Evolutionary conservation across 2,113 vertebrate species (phyloP).

Genomic region (Carollia perspicillata): DNA sequence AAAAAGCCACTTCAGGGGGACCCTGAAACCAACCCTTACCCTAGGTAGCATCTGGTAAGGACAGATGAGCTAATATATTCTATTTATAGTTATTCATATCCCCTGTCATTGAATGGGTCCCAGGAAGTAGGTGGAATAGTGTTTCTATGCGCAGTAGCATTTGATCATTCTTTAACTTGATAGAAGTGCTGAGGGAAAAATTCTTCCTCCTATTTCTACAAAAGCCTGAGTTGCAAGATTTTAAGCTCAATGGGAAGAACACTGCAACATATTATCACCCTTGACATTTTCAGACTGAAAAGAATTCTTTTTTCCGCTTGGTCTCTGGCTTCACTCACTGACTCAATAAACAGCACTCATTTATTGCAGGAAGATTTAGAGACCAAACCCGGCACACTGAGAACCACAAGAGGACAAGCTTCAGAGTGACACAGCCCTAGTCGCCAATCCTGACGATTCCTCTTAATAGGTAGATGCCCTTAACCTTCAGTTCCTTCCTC

Average conservation of each 20-base stretch:
- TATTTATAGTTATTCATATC: not conserved
- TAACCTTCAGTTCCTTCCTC: not conserved
- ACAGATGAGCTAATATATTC: not conserved
- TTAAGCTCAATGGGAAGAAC: not conserved
- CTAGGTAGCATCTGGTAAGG: not conserved
- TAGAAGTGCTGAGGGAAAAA: not conserved
- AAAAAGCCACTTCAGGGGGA: not conserved
- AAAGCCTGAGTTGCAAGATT: not conserved
- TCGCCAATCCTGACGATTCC: not conserved
- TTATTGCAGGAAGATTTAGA: slow-evolving; percentile 59
- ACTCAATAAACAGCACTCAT: slow-evolving; percentile 43
- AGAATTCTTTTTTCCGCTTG: slow-evolving; percentile 34
- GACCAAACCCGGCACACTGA: slow-evolving; percentile 12
- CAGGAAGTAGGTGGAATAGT: not conserved
- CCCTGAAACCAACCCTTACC: not conserved
- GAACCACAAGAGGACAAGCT: not conserved
- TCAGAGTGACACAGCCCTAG: not conserved
- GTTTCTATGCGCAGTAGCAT: not conserved
- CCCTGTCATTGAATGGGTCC: not conserved
- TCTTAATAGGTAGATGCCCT: not conserved
- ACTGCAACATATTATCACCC: not conserved
- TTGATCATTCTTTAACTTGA: not conserved
- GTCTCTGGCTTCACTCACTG: slow-evolving; percentile 55
- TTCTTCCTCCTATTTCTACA: not conserved
- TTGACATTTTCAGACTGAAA: slow-evolving; percentile 71